Conservation (phyloP, 2,113 vertebrate species). For the Noctilio leporinus region DNA sequence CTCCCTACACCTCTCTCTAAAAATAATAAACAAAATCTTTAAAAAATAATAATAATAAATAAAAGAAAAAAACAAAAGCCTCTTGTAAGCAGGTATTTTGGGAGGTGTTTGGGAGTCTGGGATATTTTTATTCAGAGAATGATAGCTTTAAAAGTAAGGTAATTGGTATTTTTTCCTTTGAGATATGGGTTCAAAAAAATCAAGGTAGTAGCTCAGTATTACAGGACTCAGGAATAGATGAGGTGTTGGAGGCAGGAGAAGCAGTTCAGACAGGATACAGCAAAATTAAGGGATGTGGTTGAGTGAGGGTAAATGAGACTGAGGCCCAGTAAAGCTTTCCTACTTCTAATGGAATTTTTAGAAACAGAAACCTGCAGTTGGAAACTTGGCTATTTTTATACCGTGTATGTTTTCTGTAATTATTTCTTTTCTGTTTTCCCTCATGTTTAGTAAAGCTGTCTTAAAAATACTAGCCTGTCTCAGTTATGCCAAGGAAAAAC, state of each 20-base stretch:
- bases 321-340: conserved; percentile 20
- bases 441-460: conserved; percentile 66
- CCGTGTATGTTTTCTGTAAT: conserved; percentile 60
- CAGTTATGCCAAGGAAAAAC: conserved; percentile 40
- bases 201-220: not conserved
- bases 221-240: not conserved
- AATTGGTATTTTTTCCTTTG: not conserved
- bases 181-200: not conserved
- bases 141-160: conserved; percentile 4
- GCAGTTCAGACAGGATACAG: not conserved
- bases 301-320: not conserved
- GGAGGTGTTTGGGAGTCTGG: not conserved
- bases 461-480: conserved; percentile 60
- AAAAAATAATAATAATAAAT: no score
- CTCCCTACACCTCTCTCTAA: no score
- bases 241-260: not conserved
- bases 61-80: no score
- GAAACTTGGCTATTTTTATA: conserved; percentile 64
- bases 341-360: conserved; percentile 53
- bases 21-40: no score
- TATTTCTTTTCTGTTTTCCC: conserved; percentile 68
- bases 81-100: not conserved
- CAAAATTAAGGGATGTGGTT: conserved; percentile 44
- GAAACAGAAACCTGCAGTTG: conserved; percentile 61
- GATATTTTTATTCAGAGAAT: conserved; percentile 15